A percentile compares a stretch with the other conserved stretches of the same genome.
Conservation (phyloP, 2,113 vertebrate species). For the Phyllopteryx taeniolatus region DNA sequence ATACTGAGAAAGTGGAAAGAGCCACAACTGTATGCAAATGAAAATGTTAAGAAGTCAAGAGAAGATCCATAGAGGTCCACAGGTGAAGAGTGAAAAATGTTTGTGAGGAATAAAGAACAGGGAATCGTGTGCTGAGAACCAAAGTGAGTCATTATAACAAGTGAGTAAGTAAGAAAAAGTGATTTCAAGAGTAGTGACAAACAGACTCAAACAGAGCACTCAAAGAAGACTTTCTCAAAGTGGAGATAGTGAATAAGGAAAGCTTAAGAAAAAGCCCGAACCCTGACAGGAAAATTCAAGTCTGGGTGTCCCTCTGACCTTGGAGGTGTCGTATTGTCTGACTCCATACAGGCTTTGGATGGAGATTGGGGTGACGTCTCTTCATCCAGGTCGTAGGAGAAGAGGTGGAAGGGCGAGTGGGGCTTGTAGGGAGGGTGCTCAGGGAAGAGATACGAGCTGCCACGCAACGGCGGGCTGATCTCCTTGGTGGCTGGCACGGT, state of each 20-base stretch:
- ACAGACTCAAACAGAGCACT: slow-evolving; percentile 1
- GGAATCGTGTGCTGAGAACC: background rate
- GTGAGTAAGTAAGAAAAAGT: slow-evolving; percentile 17
- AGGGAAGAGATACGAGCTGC: slow-evolving; percentile 53
- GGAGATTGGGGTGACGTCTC: slow-evolving; percentile 35
- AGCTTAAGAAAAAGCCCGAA: slow-evolving; percentile 23
- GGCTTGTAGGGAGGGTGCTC: slow-evolving; percentile 86
- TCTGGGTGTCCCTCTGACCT: slow-evolving; percentile 46
- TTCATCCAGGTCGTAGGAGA: slow-evolving; percentile 89
- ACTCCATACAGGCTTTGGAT: slow-evolving; percentile 26
- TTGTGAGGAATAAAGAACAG: slow-evolving; percentile 2
- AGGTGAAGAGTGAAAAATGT: background rate
- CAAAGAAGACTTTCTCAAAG: slow-evolving; percentile 16
- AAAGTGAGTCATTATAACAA: slow-evolving; percentile 11
- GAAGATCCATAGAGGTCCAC: background rate
- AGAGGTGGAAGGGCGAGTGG: slow-evolving; percentile 91
- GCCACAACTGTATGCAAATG: background rate
- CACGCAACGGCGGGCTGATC: slow-evolving; percentile 59
- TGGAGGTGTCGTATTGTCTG: slow-evolving; percentile 28
- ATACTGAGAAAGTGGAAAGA: background rate
- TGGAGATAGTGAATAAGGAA: slow-evolving; percentile 14
- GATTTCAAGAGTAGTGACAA: slow-evolving; percentile 35
- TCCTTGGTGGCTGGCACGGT: slow-evolving; percentile 62
- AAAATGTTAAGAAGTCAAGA: slow-evolving; percentile 12
- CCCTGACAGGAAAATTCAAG: slow-evolving; percentile 13